Base-by-base conservation (phyloP, 2,113 vertebrate species). In the Rhinogobius similis region DNA sequence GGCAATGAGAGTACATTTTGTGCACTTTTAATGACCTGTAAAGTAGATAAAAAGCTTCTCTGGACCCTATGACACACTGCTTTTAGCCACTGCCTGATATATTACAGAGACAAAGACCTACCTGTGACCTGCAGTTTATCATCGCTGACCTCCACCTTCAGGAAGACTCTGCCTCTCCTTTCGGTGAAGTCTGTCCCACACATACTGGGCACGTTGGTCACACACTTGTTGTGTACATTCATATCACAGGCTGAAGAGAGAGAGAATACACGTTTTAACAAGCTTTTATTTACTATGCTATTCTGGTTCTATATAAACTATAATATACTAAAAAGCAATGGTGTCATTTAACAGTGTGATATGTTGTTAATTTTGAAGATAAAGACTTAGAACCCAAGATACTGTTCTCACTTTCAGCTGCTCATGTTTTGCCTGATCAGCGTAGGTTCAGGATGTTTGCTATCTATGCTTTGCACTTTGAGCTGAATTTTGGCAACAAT, bases 151-250 rank as follows among this genome's bases (percentile, higher is more conserved):
- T 97, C 96, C 5, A 95, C 95, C 86, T 96, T 99, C 86, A 99
- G 91, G 76, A 86, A 96, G 68, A 99, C 80, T 52, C 97, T 94
- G 0, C 97, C 97, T 70, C 97, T 92, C 82, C 95, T 94, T 86
- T 99, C 97, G 0, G 97, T 99, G 92, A 96, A 91, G 83, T 99
- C 97, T 61, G 93, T 99, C 29, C 97, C 97, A 27, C 97, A 99
- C 79, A 98, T 92, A 90, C 96, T 99, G 5, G 97, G 97, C 63
- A 99, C 97, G 0, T 97, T 99, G 73, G 98, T 95, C 1, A 99
- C 97, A 0, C 97, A 99, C 70, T 94, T 93, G 59, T 98, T 98
- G 79, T 99, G 97, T 23, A 98, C 97, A 0, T 99, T 99, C 96
- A 98, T 98, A 4, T 98, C 97, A 16, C 97, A 99, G 76, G 97